Evolutionary conservation across 2,797 vertebrate genomes (phyloP).

Genomic region (Scolopax bukidnonensis): DNA sequence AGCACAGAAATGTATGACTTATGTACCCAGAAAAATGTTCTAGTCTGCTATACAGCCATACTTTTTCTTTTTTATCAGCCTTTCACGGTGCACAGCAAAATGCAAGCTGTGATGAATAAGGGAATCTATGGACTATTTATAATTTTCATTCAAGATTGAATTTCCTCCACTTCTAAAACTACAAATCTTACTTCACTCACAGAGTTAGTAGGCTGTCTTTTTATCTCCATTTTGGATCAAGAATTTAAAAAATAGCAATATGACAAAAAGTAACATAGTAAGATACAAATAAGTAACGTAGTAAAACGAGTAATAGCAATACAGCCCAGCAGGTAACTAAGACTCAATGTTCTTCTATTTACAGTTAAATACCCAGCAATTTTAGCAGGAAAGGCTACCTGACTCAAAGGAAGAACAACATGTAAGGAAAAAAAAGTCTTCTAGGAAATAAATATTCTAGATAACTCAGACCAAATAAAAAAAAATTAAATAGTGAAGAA

Average conservation of each 20-base stretch:
- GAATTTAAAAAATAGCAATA: neutral
- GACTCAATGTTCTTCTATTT: neutral
- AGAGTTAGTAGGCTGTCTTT: neutral
- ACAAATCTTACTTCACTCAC: neutral
- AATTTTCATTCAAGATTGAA: neutral
- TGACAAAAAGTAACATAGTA: neutral
- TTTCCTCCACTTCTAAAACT: neutral
- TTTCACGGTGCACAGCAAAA: conserved; percentile 18
- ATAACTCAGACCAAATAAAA: neutral
- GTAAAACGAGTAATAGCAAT: neutral
- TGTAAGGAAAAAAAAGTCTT: neutral
- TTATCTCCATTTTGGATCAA: neutral
- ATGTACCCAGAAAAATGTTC: neutral
- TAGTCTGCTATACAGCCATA: neutral
- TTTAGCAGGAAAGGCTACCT: neutral
- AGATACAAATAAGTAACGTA: neutral
- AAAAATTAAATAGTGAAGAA: neutral
- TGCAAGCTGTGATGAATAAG: neutral
- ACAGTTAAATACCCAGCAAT: neutral
- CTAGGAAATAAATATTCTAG: neutral
- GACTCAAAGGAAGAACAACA: neutral
- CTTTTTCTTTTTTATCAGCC: neutral
- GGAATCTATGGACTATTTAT: neutral
- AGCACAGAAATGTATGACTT: neutral
- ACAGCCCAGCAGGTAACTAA: neutral